These are phyloP conservation scores for Cactoblastis cactorum DNA, from an alignment of 2,888 invertebrate genomes.

Conservation along the genomic window DNA sequence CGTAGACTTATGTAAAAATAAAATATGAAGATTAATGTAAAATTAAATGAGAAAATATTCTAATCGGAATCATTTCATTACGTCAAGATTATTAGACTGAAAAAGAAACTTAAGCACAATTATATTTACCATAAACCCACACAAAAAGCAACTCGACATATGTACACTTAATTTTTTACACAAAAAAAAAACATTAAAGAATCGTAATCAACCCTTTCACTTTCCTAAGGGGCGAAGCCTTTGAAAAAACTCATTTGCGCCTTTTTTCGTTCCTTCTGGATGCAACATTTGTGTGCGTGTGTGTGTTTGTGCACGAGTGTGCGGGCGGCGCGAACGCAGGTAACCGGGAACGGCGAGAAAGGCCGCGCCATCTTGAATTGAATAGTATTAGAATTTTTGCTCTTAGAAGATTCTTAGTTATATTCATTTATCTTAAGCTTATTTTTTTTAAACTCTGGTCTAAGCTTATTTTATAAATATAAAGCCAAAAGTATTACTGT, in stretches of 20 bases:
- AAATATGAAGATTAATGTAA: too few species aligned
- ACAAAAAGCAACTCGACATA: too few species aligned
- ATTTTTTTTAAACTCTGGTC: too few species aligned
- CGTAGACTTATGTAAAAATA: too few species aligned
- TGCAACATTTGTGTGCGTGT: conserved; percentile 52
- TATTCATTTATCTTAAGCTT: too few species aligned
- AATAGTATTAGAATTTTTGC: conserved; percentile 47
- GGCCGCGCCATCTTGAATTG: conserved; percentile 36
- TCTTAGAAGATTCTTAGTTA: conserved; percentile 67
- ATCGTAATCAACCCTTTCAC: conserved; percentile 23
- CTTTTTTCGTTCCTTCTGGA: conserved; percentile 32
- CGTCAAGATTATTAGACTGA: too few species aligned
- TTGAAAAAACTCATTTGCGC: conserved; percentile 32
- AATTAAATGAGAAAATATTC: too few species aligned
- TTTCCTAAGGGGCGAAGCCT: conserved; percentile 23
- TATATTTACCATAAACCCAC: too few species aligned
- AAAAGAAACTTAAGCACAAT: too few species aligned
- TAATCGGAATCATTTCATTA: too few species aligned
- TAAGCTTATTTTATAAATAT: neutral
- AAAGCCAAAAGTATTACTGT: neutral
- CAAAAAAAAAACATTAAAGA: neutral
- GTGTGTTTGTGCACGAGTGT: conserved; percentile 37
- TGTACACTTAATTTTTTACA: too few species aligned
- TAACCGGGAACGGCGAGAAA: conserved; percentile 64
- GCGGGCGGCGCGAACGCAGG: conserved; percentile 57